A percentile compares a stretch with the other conserved stretches of the same genome.
These are phyloP conservation scores for Poeciliopsis presidionis DNA, from an alignment of 2,797 vertebrate genomes.

Conservation along the genomic window DNA sequence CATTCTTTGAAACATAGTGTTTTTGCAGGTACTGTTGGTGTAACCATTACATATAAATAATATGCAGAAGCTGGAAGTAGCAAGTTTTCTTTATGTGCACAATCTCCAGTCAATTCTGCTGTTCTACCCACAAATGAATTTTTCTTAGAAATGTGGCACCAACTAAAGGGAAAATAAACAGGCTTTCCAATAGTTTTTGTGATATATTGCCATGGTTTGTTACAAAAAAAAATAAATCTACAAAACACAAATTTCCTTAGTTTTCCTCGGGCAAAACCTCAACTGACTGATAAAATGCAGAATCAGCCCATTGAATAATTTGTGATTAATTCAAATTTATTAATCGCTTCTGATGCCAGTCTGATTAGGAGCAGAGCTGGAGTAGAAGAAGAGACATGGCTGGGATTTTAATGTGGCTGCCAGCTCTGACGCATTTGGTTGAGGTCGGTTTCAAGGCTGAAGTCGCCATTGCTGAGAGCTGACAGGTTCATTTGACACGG, in stretches of 20 bases:
- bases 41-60: background rate
- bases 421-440: slow-evolving; percentile 42
- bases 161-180: background rate
- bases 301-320: background rate
- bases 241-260: background rate
- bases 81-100: background rate
- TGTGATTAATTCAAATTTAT: background rate
- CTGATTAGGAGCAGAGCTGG: background rate
- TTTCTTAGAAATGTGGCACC: background rate
- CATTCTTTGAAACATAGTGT: slow-evolving; percentile 14
- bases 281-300: background rate
- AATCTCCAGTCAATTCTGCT: background rate
- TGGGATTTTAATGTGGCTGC: slow-evolving; percentile 40
- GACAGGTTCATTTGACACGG: slow-evolving; percentile 53
- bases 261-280: background rate
- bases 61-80: background rate
- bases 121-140: background rate
- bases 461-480: slow-evolving; percentile 44
- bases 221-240: background rate
- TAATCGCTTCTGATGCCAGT: background rate
- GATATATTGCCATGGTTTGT: background rate
- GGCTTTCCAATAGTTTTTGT: background rate
- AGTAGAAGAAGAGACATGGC: background rate
- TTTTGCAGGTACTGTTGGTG: background rate
- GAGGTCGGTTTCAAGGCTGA: slow-evolving; percentile 59